phyloP scores from a whole-genome alignment of 1,140 invertebrate genomes.

The Pogonus chalceus region DNA sequence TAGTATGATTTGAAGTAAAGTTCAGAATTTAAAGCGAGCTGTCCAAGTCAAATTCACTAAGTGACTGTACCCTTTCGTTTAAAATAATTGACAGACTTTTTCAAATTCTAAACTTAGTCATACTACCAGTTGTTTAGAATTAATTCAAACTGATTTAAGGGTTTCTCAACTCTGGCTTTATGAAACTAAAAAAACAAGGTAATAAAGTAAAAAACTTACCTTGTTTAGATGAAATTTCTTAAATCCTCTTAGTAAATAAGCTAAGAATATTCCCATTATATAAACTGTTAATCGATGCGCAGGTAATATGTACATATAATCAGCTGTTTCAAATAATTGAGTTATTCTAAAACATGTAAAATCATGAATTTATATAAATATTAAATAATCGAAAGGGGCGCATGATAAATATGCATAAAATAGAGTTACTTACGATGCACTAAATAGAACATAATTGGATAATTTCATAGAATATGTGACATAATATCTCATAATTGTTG shows the following conservation, averaged over 20 bases:
- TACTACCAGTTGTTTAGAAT: too few relatives aligned
- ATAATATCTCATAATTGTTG: slow-evolving; percentile 52
- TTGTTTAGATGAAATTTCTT: slow-evolving; percentile 31
- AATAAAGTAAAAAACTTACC: slow-evolving; percentile 20
- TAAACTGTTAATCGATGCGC: slow-evolving; percentile 59
- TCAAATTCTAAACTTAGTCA: too few relatives aligned
- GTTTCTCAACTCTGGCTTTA: not conserved
- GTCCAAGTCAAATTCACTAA: too few relatives aligned
- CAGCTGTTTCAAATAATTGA: slow-evolving; percentile 57
- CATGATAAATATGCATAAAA: slow-evolving; percentile 4
- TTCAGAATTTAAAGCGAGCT: too few relatives aligned
- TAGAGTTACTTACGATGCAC: slow-evolving; percentile 54
- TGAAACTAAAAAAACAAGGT: not conserved
- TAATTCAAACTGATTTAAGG: too few relatives aligned
- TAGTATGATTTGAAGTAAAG: too few relatives aligned
- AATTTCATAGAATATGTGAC: slow-evolving; percentile 52
- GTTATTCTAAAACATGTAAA: slow-evolving; percentile 41
- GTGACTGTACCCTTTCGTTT: too few relatives aligned
- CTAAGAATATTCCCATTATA: slow-evolving; percentile 56
- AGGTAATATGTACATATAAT: slow-evolving; percentile 60
- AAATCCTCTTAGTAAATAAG: slow-evolving; percentile 45
- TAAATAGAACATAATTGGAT: slow-evolving; percentile 61
- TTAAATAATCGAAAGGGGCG: slow-evolving; percentile 3
- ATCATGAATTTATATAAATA: slow-evolving; percentile 11
- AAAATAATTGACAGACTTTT: too few relatives aligned